Conservation (phyloP, 1,140 invertebrate genomes). For the Cotesia chilonis region DNA sequence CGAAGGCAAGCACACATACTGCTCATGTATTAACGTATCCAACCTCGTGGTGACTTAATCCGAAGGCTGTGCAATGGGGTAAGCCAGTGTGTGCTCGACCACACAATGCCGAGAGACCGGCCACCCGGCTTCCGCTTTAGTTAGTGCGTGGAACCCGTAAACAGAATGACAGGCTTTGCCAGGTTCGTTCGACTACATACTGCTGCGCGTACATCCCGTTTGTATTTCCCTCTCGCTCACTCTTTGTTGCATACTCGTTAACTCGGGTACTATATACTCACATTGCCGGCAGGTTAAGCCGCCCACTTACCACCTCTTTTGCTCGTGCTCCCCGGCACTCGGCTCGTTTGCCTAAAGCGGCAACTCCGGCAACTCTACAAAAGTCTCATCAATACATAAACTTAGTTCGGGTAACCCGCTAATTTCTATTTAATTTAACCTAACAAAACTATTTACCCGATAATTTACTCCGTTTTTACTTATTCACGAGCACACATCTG, state of each 20-base stretch:
- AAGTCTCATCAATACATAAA: slow-evolving; percentile 18
- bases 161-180: slow-evolving; percentile 45
- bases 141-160: slow-evolving; percentile 46
- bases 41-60: slow-evolving; percentile 44
- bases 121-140: slow-evolving; percentile 50
- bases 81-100: slow-evolving; percentile 36
- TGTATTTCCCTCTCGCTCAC: too few species aligned
- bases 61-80: slow-evolving; percentile 35
- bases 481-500: neutral
- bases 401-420: slow-evolving; percentile 12
- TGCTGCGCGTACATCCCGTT: too few species aligned
- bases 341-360: slow-evolving; percentile 19
- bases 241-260: slow-evolving; percentile 29
- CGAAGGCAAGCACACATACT: neutral
- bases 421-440: slow-evolving; percentile 14
- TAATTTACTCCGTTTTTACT: neutral
- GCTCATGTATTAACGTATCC: slow-evolving; percentile 23
- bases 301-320: slow-evolving; percentile 14
- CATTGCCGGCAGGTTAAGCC: slow-evolving; percentile 12
- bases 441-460: neutral
- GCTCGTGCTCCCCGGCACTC: neutral
- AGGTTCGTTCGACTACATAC: slow-evolving; percentile 15
- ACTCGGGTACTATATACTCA: slow-evolving; percentile 8
- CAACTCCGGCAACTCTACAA: slow-evolving; percentile 17
- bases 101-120: slow-evolving; percentile 42